Evolutionary conservation across 2,797 vertebrate species (phyloP), one percentile per base, ranked within the genome.

Genomic region (Hippoglossus hippoglossus): DNA sequence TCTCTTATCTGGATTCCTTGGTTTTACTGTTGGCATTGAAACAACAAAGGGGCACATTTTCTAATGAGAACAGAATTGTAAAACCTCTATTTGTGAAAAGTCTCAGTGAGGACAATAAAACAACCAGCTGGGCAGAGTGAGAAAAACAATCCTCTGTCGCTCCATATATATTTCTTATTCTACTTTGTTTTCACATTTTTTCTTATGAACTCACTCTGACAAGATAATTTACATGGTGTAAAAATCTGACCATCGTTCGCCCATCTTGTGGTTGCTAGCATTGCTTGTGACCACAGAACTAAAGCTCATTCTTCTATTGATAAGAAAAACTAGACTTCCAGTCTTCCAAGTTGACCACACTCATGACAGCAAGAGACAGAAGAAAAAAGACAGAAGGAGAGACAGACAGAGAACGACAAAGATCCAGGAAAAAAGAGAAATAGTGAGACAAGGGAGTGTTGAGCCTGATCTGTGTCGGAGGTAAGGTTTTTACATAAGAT

Each of bases 61-160:
- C 56, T 79, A 79, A 86, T 73, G 53, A 85, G 54, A 55, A 44
- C 54, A 60, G 60, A 77, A 79, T 28, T 52, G 60, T 66, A 70
- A 83, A 78, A 81, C 71, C 44, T 62, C 64, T 66, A 12, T 60
- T 55, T 63, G 26, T 57, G 16, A 39, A 59, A 66, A 57, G 72
- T 28, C 24, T 50, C 19, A 51, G 47, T n/a, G n/a, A 73, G 46
- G 31, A 12, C 34, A 62, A 75, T 44, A 59, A 72, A 77, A 53
- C 22, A 57, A 13, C 19, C 13, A 24, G 18, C 46, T 39, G 25
- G 52, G 26, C 28, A 53, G 34, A 73, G 51, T 24, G 26, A 65
- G 44, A 55, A 70, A 59, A 66, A 51, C 60, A 60, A 11, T 21
- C 57, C 44, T 22, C 47, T 71, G 55, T 56, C 62, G 62, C 63